These are phyloP conservation scores for Alces alces DNA, from an alignment of 2,113 vertebrate species.

Conservation along the genomic window DNA sequence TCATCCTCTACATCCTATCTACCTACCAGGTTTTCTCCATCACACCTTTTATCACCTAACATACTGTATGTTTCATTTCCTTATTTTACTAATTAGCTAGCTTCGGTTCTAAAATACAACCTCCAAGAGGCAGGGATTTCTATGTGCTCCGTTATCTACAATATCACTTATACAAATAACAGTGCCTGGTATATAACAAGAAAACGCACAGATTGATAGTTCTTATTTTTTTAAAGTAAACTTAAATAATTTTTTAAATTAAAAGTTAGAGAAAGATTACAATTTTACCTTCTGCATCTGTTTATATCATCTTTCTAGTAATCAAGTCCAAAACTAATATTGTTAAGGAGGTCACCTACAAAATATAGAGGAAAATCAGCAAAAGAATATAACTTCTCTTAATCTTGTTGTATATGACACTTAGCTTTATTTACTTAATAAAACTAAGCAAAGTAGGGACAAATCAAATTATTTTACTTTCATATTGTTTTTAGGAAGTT, in stretches of 20 bases:
- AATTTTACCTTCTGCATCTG: conserved; percentile 9
- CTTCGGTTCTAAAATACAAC: background rate
- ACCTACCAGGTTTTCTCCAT: background rate
- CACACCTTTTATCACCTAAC: background rate
- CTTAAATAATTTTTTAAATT: background rate
- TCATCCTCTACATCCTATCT: background rate
- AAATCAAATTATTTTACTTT: background rate
- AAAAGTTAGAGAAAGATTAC: conserved; percentile 8
- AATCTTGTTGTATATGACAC: background rate
- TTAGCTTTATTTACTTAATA: background rate
- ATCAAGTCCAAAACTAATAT: background rate
- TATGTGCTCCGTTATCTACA: background rate
- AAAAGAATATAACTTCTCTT: conserved; percentile 14
- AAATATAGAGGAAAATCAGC: conserved; percentile 35
- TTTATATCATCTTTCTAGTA: conserved; percentile 6
- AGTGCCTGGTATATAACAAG: background rate
- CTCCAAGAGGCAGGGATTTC: background rate
- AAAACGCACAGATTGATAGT: background rate
- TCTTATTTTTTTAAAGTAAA: background rate
- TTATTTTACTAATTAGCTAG: background rate
- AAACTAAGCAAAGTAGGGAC: background rate
- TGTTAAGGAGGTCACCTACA: conserved; percentile 25
- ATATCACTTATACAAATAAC: background rate
- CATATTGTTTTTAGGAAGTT: background rate
- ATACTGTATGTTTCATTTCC: background rate